Base-by-base conservation (phyloP, 2,113 vertebrate species). In the Halichoeres trimaculatus region DNA sequence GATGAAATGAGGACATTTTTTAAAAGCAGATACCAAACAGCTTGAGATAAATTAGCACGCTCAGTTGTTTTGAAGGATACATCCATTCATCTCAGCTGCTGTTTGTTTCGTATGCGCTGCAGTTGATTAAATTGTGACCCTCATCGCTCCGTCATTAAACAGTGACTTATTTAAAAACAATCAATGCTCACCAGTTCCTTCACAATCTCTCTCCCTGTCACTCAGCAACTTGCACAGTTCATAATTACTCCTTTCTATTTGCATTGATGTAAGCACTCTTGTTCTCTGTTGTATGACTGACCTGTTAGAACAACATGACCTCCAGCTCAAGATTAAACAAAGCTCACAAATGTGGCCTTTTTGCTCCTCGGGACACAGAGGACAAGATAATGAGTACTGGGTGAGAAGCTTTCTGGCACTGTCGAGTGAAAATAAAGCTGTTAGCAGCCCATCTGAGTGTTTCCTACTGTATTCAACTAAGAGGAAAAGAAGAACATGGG, bases 331-430 rank as follows among this genome's bases (percentile, higher is more conserved):
- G 51, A 80, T 69, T 67, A 80, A 83, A 88, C 66, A 76, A 67
- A 65, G 43, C 62, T 60, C 60, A 71, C 53, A 68, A 76, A 77
- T 67, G 30, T 63, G 34, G 8, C 56, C 74, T 72, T 30, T 75
- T 61, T 76, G 57, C 74, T 77, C 61, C 68, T 57, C 74, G 50
- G 69, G 50, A 90, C 80, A 83, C 80, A 75, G 38, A 73, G 34
- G 61, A 86, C 63, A 56, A 71, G 74, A 84, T 88, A 87, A 90
- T 91, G 79, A 85, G 81, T 85, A 80, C 53, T 80, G 41, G 12
- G 43, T 54, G 59, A 65, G 26, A 52, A 14, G 76, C 50, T 81
- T 74, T 83, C 74, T 85, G 76, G 76, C 83, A 61, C 43, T 9
- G 51, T 24, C 5, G 24, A 75, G 47, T 64, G 36, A 71, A 82